Conservation (phyloP, 1,140 invertebrate genomes). For the Drosophila biarmipes region DNA sequence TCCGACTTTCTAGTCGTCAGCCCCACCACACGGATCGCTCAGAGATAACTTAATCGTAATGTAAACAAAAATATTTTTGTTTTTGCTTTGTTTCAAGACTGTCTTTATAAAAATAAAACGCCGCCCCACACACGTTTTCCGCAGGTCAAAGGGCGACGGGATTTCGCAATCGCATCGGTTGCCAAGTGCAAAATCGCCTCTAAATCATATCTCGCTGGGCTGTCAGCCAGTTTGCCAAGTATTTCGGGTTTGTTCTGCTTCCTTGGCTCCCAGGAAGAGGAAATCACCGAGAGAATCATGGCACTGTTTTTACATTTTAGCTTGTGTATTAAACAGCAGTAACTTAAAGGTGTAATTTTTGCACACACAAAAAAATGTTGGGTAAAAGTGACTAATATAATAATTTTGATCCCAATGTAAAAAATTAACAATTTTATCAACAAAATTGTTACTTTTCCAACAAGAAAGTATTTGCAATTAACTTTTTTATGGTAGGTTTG, state of each 20-base stretch:
- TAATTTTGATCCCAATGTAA: no score
- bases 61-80: constrained; percentile 77
- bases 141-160: constrained; percentile 22
- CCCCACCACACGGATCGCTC: constrained; percentile 18
- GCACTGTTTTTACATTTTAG: not conserved
- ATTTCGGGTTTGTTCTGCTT: constrained; percentile 6
- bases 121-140: constrained; percentile 52
- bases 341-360: no score
- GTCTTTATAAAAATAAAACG: constrained; percentile 27
- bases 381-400: no score
- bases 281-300: constrained; percentile 10
- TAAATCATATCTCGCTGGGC: constrained; percentile 20
- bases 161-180: constrained; percentile 31
- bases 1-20: constrained; percentile 4
- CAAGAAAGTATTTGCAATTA: no score
- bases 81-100: constrained; percentile 21
- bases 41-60: constrained; percentile 30
- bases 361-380: no score
- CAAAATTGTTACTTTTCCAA: no score
- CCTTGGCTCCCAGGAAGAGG: not conserved
- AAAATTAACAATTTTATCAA: no score
- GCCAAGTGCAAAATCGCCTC: constrained; percentile 54
- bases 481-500: no score
- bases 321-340: no score
- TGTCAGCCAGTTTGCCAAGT: constrained; percentile 30